Conservation (phyloP, 2,888 invertebrate genomes). For the Desoria tigrina region DNA sequence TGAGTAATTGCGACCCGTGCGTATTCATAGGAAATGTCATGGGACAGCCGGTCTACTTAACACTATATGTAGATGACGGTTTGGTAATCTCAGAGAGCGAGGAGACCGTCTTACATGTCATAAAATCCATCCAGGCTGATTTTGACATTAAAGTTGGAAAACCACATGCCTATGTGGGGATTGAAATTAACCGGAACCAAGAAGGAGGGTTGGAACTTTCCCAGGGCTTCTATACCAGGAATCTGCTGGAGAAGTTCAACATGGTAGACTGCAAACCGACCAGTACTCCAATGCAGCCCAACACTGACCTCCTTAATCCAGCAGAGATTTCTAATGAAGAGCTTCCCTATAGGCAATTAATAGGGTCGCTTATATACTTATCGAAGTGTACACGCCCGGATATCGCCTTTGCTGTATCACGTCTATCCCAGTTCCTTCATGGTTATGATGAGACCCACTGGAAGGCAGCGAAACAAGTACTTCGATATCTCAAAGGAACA, state of each 20-base stretch:
- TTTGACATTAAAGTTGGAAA: no score
- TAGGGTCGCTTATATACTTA: slow-evolving; percentile 49
- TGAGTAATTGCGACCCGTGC: slow-evolving; percentile 32
- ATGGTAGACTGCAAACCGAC: slow-evolving; percentile 30
- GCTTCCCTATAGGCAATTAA: slow-evolving; percentile 38
- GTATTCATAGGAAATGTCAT: slow-evolving; percentile 18
- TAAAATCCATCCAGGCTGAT: no score
- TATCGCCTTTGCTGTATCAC: slow-evolving; percentile 44
- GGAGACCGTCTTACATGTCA: no score
- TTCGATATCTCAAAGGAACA: slow-evolving; percentile 19
- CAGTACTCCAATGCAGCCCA: slow-evolving; percentile 25
- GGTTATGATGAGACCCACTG: not conserved
- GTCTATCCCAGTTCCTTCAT: slow-evolving; percentile 40
- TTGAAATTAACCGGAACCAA: no score
- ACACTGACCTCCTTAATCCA: not conserved
- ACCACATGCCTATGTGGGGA: no score
- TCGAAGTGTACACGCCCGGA: slow-evolving; percentile 47
- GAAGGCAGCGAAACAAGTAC: not conserved
- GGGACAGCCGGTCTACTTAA: slow-evolving; percentile 19
- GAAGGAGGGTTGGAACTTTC: no score
- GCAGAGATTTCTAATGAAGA: not conserved
- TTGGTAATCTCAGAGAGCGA: slow-evolving; percentile 16
- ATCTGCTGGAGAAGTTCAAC: slow-evolving; percentile 20
- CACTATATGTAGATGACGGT: slow-evolving; percentile 51
- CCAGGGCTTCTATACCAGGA: slow-evolving; percentile 17